phyloP scores from a whole-genome alignment of 2,113 vertebrate genomes.

The Synodontis membranacea region DNA sequence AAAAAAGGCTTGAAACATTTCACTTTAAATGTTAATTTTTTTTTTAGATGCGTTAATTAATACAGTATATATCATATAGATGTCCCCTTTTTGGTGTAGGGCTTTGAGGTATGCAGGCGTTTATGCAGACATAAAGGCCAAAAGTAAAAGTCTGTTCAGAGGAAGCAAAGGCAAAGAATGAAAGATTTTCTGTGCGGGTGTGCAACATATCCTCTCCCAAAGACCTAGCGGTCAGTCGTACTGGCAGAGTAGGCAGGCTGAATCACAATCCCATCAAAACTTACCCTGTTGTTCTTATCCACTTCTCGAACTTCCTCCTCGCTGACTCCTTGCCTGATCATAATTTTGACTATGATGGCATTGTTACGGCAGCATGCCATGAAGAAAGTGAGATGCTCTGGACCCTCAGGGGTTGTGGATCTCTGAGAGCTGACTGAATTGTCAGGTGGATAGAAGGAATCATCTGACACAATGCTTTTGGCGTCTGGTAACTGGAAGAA shows the following conservation, averaged over 20 bases:
- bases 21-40: no score
- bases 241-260: background rate
- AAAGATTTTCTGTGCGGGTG: background rate
- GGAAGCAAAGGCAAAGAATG: no score
- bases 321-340: slow-evolving; percentile 82
- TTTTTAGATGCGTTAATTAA: no score
- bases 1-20: no score
- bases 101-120: background rate
- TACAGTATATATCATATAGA: no score
- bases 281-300: slow-evolving; percentile 88
- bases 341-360: slow-evolving; percentile 80
- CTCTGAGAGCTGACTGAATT: slow-evolving; percentile 43
- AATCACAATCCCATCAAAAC: slow-evolving; percentile 49
- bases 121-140: no score
- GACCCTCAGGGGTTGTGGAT: slow-evolving; percentile 65
- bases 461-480: slow-evolving; percentile 83
- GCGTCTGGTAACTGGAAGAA: slow-evolving; percentile 77
- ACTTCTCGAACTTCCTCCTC: slow-evolving; percentile 82
- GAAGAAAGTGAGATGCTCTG: slow-evolving; percentile 77
- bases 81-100: background rate
- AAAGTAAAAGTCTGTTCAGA: background rate
- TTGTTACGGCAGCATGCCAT: slow-evolving; percentile 91
- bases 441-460: slow-evolving; percentile 87
- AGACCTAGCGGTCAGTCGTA: background rate
- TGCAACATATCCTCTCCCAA: background rate